Evolutionary conservation across 2,113 vertebrate genomes (phyloP).

Genomic region (Rhinogobius similis): DNA sequence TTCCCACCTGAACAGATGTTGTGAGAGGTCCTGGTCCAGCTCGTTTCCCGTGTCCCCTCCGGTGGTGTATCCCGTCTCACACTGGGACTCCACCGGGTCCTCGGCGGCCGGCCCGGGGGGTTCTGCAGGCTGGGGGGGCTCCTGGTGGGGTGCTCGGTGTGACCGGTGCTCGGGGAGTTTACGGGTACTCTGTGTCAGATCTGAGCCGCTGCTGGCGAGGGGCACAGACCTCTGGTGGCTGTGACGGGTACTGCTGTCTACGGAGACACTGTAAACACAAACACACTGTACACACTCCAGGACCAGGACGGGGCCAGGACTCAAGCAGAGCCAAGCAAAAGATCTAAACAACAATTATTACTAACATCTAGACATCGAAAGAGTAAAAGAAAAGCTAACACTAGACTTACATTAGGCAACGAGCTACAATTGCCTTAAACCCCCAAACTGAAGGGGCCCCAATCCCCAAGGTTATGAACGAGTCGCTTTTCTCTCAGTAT

Average conservation of each 20-base stretch:
- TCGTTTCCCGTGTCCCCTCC: constrained; percentile 79
- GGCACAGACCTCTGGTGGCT: constrained; percentile 34
- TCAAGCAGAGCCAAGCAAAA: no score
- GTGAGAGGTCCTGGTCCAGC: constrained; percentile 55
- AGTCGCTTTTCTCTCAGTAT: no score
- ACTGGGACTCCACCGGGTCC: constrained; percentile 72
- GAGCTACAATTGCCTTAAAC: no score
- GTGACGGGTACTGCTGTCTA: constrained; percentile 18
- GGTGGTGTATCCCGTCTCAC: constrained; percentile 83
- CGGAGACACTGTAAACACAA: constrained; percentile 25
- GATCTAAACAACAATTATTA: no score
- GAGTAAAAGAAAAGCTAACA: no score
- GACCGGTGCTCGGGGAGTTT: constrained; percentile 46
- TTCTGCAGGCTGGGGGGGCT: background rate
- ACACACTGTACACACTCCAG: background rate
- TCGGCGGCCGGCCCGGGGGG: constrained; percentile 24
- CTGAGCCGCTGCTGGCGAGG: constrained; percentile 62
- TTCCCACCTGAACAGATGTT: constrained; percentile 75
- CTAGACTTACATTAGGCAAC: no score
- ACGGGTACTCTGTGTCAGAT: constrained; percentile 48
- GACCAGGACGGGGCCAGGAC: no score
- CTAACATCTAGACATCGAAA: no score
- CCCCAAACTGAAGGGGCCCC: no score
- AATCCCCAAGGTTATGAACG: no score
- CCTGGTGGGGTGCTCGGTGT: constrained; percentile 7